Evolutionary conservation across 2,113 vertebrate genomes (phyloP).

Genomic region (Marmota monax): DNA sequence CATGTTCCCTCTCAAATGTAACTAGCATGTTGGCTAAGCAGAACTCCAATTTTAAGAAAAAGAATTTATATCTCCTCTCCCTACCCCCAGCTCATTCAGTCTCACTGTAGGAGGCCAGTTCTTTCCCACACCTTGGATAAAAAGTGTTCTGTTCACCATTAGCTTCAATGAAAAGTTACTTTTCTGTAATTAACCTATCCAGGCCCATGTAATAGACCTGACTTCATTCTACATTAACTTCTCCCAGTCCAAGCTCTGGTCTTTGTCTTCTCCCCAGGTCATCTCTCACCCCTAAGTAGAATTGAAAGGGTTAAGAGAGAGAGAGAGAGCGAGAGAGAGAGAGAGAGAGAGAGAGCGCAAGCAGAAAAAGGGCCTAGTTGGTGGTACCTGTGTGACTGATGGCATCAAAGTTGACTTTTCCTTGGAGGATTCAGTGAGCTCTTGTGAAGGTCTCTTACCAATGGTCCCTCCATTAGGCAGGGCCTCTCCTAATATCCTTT

Average conservation of each 20-base stretch:
- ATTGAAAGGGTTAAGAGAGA: neutral
- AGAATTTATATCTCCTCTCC: neutral
- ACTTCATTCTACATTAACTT: neutral
- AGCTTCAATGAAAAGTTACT: neutral
- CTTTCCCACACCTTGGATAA: neutral
- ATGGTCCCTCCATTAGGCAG: too few relatives aligned
- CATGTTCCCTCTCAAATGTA: neutral
- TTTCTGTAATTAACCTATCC: neutral
- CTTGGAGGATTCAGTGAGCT: neutral
- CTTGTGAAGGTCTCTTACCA: neutral
- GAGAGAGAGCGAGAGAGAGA: neutral
- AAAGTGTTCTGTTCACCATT: neutral
- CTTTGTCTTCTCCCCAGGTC: neutral
- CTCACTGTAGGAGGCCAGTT: neutral
- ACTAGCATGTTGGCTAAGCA: neutral
- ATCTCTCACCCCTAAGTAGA: neutral
- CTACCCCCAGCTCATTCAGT: too few relatives aligned
- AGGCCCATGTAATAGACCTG: neutral
- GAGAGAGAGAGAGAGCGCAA: too few relatives aligned
- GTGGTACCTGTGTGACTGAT: neutral
- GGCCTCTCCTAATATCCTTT: neutral
- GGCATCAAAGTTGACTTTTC: neutral
- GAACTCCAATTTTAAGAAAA: neutral
- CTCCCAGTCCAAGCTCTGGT: neutral
- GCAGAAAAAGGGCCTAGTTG: too few relatives aligned